These are phyloP conservation scores for Grammomys dolichurus DNA, from an alignment of 2,113 vertebrate species.

Conservation along the genomic window DNA sequence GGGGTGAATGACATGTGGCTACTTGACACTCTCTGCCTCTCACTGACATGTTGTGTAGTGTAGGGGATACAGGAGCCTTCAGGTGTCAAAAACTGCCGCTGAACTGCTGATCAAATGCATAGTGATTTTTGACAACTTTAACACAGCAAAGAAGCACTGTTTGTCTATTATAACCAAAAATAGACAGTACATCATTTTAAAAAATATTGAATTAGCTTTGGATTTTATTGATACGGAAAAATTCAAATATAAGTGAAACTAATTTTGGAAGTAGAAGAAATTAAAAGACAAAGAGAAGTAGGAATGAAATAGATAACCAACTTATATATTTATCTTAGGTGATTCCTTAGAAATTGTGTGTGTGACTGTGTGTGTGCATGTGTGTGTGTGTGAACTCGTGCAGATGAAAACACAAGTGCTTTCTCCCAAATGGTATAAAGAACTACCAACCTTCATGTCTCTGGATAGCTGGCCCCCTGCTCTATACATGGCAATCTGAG, in stretches of 20 bases:
- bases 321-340: background rate
- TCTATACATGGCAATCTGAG: background rate
- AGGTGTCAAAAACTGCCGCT: background rate
- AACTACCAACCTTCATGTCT: background rate
- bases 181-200: background rate
- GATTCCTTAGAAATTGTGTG: background rate
- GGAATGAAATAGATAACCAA: background rate
- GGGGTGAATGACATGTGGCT: background rate
- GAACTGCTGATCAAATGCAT: background rate
- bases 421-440: background rate
- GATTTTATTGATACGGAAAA: background rate
- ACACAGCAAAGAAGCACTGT: background rate
- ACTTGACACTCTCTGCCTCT: background rate
- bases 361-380: background rate
- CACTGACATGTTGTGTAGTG: background rate
- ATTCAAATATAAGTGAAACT: background rate
- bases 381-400: background rate
- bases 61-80: background rate
- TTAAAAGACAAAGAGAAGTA: background rate
- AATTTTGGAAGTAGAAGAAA: slow-evolving; percentile 14
- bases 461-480: background rate
- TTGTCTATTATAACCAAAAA: background rate
- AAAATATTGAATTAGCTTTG: background rate
- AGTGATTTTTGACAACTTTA: background rate
- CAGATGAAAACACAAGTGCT: background rate